A percentile compares a stretch with the other conserved stretches of the same genome.
phyloP scores from a whole-genome alignment of 1,140 invertebrate genomes.

The Plodia interpunctella region DNA sequence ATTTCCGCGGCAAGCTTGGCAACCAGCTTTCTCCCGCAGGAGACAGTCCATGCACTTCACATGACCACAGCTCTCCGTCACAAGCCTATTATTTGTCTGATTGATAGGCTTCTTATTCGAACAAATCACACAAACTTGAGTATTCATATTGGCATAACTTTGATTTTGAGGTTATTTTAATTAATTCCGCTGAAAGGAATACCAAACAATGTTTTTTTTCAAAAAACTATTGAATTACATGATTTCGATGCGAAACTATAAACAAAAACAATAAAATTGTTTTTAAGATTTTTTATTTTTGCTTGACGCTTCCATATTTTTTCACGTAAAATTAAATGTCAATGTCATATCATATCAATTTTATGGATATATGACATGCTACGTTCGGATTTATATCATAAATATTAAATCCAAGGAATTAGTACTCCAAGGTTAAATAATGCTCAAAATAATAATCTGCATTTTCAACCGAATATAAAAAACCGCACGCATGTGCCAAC shows the following conservation, averaged over 20 bases:
- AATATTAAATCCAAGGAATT: too few species aligned
- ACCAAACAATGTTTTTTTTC: too few species aligned
- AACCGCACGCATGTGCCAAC: too few species aligned
- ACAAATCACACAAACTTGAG: slow-evolving; percentile 64
- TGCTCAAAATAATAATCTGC: too few species aligned
- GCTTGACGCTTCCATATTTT: slow-evolving; percentile 5
- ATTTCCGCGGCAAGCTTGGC: slow-evolving; percentile 46
- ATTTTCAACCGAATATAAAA: too few species aligned
- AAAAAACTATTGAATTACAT: neutral
- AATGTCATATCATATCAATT: neutral
- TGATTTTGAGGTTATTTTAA: slow-evolving; percentile 41
- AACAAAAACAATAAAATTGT: neutral
- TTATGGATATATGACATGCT: neutral
- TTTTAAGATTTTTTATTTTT: neutral
- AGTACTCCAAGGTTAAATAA: too few species aligned
- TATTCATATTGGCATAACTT: slow-evolving; percentile 52
- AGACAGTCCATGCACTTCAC: slow-evolving; percentile 76
- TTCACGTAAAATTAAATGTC: neutral
- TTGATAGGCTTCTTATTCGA: slow-evolving; percentile 60
- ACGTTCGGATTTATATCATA: too few species aligned
- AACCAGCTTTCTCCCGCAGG: slow-evolving; percentile 70
- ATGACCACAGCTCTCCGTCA: slow-evolving; percentile 77
- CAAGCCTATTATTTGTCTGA: slow-evolving; percentile 71
- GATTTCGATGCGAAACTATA: neutral
- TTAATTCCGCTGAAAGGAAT: neutral